Evolutionary conservation across 2,797 vertebrate genomes (phyloP).

Genomic region (Spheniscus humboldti): DNA sequence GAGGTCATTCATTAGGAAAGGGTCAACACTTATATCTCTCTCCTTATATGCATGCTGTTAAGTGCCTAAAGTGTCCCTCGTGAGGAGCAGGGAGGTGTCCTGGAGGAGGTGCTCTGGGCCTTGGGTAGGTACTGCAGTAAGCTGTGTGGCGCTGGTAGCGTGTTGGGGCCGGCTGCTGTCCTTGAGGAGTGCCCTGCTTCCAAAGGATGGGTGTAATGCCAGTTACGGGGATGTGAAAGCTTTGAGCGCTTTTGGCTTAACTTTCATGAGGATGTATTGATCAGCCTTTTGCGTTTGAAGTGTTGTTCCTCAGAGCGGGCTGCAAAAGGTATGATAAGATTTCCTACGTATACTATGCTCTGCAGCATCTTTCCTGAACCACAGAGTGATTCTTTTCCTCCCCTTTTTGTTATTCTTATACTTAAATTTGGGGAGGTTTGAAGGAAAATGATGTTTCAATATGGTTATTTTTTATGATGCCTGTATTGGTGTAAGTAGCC

Average conservation of each 20-base stretch:
- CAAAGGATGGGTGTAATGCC: neutral
- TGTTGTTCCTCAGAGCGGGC: neutral
- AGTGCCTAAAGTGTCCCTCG: too few species aligned
- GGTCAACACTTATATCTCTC: neutral
- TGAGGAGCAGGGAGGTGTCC: fast-evolving
- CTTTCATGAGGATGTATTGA: neutral
- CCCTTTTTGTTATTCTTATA: neutral
- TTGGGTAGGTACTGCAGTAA: neutral
- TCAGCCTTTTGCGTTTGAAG: neutral
- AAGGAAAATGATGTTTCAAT: neutral
- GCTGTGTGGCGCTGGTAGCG: fast-evolving
- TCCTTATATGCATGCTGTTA: fast-evolving
- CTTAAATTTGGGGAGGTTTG: neutral
- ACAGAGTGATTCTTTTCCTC: neutral
- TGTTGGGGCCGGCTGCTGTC: neutral
- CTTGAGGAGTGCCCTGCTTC: neutral
- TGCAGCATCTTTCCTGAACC: neutral
- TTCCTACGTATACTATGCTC: neutral
- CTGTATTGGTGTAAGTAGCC: neutral
- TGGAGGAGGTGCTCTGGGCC: neutral
- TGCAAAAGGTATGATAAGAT: neutral
- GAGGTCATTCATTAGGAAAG: neutral
- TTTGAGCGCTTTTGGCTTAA: neutral
- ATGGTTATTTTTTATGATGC: neutral
- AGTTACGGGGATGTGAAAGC: neutral